These are phyloP conservation scores for Tanytarsus gracilentus DNA, from an alignment of 2,888 invertebrate species.

Conservation along the genomic window DNA sequence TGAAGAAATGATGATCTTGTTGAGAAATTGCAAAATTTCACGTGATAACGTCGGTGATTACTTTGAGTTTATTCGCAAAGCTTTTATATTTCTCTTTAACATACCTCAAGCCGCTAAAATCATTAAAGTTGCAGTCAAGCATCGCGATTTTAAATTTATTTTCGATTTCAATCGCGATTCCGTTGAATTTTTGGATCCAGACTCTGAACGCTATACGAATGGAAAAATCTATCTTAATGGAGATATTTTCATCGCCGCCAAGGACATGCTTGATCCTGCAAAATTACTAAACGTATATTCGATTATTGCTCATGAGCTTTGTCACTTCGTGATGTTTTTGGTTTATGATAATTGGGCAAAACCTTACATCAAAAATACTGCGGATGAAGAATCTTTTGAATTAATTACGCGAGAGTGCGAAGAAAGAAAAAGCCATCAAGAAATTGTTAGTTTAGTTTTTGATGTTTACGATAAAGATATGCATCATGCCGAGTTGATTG, in stretches of 20 bases:
- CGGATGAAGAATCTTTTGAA: neutral
- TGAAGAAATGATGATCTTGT: neutral
- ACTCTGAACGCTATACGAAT: neutral
- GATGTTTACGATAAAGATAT: neutral
- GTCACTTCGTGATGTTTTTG: neutral
- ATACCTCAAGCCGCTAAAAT: neutral
- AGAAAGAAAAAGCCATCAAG: neutral
- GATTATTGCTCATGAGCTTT: neutral
- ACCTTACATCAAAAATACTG: neutral
- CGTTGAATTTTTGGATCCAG: neutral
- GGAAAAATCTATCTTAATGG: neutral
- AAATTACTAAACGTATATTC: neutral
- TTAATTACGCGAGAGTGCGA: neutral
- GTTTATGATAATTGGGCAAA: neutral
- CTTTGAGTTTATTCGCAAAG: neutral
- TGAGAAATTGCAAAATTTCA: neutral
- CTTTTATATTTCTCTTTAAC: neutral
- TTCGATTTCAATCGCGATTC: neutral
- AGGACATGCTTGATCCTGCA: neutral
- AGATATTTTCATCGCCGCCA: neutral
- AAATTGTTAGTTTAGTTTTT: neutral
- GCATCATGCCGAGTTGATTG: neutral
- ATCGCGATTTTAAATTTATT: neutral
- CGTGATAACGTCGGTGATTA: neutral
- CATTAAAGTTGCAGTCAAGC: neutral